Percentiles rank a stretch among this genome's conserved stretches.
phyloP scores from a whole-genome alignment of 2,113 vertebrate genomes.

The Sceloporus undulatus region DNA sequence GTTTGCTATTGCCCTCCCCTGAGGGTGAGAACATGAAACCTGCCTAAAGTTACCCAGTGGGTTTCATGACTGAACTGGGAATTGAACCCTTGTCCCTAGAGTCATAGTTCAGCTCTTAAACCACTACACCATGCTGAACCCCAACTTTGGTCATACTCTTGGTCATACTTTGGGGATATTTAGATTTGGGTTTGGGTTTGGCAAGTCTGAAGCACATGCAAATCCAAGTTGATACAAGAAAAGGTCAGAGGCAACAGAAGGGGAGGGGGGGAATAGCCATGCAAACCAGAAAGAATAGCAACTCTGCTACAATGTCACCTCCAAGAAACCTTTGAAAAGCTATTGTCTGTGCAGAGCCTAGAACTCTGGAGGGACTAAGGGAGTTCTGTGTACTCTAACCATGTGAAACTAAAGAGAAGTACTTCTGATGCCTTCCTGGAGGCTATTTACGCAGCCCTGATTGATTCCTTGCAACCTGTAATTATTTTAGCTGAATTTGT shows the following conservation, averaged over 20 bases:
- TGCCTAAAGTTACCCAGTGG: too few relatives aligned
- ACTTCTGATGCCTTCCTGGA: constrained; percentile 56
- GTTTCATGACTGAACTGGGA: too few relatives aligned
- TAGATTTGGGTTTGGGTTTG: too few relatives aligned
- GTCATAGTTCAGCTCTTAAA: too few relatives aligned
- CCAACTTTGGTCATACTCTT: not conserved
- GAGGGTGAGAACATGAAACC: too few relatives aligned
- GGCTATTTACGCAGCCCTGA: constrained; percentile 69
- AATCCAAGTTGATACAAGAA: not conserved
- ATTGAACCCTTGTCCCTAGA: too few relatives aligned
- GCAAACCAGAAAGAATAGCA: not conserved
- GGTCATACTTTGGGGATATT: too few relatives aligned
- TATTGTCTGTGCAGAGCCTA: not conserved
- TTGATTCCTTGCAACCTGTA: constrained; percentile 76
- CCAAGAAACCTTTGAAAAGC: not conserved
- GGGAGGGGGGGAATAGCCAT: not conserved
- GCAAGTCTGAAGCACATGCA: too few relatives aligned
- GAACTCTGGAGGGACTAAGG: not conserved
- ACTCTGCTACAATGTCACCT: not conserved
- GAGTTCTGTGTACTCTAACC: not conserved
- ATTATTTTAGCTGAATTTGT: constrained; percentile 73
- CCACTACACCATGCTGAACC: too few relatives aligned
- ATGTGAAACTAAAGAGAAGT: constrained; percentile 11
- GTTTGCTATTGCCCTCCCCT: too few relatives aligned
- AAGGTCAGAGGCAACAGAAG: too few relatives aligned